Evolutionary conservation across 1,140 invertebrate genomes (phyloP).

Genomic region (Ostrea edulis): DNA sequence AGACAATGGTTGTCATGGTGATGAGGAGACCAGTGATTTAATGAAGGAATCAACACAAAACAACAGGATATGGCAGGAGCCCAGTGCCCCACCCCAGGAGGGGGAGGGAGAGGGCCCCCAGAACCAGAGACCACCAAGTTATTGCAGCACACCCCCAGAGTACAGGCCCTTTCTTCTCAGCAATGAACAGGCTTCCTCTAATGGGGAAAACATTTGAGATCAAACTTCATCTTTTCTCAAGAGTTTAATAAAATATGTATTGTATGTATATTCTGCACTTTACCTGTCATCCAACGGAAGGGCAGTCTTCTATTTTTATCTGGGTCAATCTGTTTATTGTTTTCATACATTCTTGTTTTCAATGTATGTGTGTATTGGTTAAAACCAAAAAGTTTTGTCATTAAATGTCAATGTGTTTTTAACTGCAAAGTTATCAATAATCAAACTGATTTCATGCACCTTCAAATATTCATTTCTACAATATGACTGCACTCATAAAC

Average conservation of each 20-base stretch:
- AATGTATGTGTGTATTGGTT: no score
- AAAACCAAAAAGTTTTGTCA: no score
- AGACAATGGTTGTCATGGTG: conserved; percentile 16
- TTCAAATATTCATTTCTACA: no score
- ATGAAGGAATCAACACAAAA: conserved; percentile 3
- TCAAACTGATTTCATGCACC: no score
- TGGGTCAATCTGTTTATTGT: no score
- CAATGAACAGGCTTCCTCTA: not conserved
- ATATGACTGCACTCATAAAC: not conserved
- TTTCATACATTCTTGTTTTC: no score
- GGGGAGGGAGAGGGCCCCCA: not conserved
- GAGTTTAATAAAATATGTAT: no score
- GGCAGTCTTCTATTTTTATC: no score
- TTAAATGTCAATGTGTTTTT: no score
- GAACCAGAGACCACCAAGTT: conserved; percentile 2
- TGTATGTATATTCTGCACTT: no score
- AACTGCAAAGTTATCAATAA: no score
- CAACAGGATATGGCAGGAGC: conserved; percentile 11
- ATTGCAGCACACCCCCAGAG: conserved; percentile 29
- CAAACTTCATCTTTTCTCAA: not conserved
- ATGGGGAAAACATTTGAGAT: not conserved
- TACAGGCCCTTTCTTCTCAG: not conserved
- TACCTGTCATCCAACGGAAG: no score
- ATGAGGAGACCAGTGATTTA: not conserved
- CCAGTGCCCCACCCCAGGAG: conserved; percentile 26